These are phyloP conservation scores for Latheticus oryzae DNA, from an alignment of 2,888 invertebrate species.

Conservation along the genomic window DNA sequence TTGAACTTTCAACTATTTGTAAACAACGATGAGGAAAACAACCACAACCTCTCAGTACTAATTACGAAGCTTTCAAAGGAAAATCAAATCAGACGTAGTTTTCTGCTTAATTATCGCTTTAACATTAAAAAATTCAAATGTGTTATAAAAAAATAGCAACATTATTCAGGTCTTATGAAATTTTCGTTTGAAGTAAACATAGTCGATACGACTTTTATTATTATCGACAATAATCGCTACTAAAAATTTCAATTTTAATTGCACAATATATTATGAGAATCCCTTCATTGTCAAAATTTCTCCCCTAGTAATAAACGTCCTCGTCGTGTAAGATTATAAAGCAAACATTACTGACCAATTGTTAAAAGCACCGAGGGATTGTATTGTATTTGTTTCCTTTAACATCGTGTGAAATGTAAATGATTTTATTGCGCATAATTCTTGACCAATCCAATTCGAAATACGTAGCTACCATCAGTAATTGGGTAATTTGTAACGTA, in stretches of 20 bases:
- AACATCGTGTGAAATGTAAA: conserved; percentile 16
- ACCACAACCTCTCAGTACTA: too few species aligned
- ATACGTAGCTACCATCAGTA: conserved; percentile 39
- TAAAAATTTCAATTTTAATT: background rate
- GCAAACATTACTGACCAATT: conserved; percentile 12
- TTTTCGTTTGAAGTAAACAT: too few species aligned
- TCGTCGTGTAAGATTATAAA: conserved; percentile 5
- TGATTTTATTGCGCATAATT: conserved; percentile 24
- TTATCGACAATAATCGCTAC: background rate
- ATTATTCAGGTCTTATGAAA: too few species aligned
- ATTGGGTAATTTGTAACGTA: conserved; percentile 39
- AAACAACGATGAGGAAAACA: too few species aligned
- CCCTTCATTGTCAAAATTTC: too few species aligned
- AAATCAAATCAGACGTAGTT: too few species aligned
- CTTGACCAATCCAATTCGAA: conserved; percentile 45
- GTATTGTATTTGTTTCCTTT: background rate
- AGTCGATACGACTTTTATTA: too few species aligned
- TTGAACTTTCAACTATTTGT: conserved; percentile 21
- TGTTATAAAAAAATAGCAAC: too few species aligned
- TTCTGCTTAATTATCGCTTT: too few species aligned
- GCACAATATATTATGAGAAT: too few species aligned
- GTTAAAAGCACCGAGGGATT: background rate
- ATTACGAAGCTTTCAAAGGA: too few species aligned
- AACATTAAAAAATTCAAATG: too few species aligned
- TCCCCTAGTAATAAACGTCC: conserved; percentile 26